Conservation (phyloP, 1,140 invertebrate genomes). For the Pissodes strobi region DNA sequence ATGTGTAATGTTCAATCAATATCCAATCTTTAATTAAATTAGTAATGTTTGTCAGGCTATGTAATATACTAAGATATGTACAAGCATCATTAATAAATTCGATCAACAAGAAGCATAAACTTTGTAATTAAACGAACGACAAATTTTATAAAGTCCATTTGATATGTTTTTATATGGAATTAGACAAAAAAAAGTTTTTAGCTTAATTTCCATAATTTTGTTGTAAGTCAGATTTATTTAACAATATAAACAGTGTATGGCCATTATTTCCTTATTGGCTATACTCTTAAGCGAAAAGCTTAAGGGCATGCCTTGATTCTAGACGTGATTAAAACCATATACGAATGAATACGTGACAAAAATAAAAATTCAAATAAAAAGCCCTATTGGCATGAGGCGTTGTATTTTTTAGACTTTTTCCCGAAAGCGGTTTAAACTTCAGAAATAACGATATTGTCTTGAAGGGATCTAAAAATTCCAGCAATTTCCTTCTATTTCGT, state of each 20-base stretch:
- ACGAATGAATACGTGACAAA: constrained; percentile 22
- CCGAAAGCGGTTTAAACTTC: not conserved
- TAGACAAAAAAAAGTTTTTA: too few relatives aligned
- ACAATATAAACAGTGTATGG: not conserved
- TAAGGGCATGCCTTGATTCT: constrained; percentile 9
- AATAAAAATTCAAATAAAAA: constrained; percentile 15
- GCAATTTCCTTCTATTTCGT: not conserved
- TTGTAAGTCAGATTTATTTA: too few relatives aligned
- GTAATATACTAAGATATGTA: too few relatives aligned
- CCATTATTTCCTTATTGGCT: not conserved
- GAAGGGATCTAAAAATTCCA: not conserved
- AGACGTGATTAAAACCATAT: constrained; percentile 19
- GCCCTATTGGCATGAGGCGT: not conserved
- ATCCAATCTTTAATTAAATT: too few relatives aligned
- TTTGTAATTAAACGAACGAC: too few relatives aligned
- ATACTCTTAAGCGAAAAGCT: not conserved
- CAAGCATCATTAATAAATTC: too few relatives aligned
- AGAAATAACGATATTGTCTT: constrained; percentile 17
- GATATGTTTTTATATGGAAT: too few relatives aligned
- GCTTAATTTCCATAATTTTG: too few relatives aligned
- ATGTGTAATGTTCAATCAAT: too few relatives aligned
- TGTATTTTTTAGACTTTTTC: constrained; percentile 1
- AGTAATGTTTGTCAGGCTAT: too few relatives aligned
- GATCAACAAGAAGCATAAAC: too few relatives aligned
- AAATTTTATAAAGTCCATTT: not conserved